Conservation (phyloP, 2,113 vertebrate genomes). For the Raja brachyura region DNA sequence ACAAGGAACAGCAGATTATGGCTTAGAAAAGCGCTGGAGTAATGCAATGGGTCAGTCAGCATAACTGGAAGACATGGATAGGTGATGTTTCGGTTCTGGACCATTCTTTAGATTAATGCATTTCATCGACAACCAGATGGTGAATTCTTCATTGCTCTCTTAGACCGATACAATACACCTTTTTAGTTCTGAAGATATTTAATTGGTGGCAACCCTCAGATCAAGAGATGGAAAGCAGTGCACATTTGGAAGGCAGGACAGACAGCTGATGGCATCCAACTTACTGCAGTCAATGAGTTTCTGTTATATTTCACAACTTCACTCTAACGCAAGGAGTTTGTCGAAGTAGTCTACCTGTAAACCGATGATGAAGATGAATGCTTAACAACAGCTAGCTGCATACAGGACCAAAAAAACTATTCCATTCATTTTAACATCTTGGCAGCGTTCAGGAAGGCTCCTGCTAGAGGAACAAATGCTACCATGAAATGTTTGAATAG, state of each 20-base stretch:
- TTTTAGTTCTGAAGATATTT: not conserved
- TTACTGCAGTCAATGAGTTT: not conserved
- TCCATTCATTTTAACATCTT: not conserved
- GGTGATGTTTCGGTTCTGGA: too few species aligned
- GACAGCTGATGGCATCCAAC: not conserved
- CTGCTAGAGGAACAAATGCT: not conserved
- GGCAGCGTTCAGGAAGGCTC: not conserved
- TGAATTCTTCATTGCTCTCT: not conserved
- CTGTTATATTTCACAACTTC: not conserved
- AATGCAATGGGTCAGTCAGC: too few species aligned
- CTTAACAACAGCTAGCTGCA: not conserved
- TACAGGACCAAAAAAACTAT: not conserved
- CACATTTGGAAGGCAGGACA: not conserved
- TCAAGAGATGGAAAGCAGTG: not conserved
- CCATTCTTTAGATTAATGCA: too few species aligned
- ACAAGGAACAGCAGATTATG: too few species aligned
- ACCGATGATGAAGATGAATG: not conserved
- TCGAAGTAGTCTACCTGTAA: not conserved
- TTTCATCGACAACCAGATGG: not conserved
- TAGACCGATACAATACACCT: not conserved
- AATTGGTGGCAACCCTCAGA: not conserved
- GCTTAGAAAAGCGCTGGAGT: too few species aligned
- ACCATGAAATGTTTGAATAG: not conserved
- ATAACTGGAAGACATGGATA: too few species aligned
- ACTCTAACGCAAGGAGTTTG: not conserved